A percentile compares a stretch with the other conserved stretches of the same genome.
Conservation (phyloP, 2,113 vertebrate species). For the Drymodes brunneopygia region DNA sequence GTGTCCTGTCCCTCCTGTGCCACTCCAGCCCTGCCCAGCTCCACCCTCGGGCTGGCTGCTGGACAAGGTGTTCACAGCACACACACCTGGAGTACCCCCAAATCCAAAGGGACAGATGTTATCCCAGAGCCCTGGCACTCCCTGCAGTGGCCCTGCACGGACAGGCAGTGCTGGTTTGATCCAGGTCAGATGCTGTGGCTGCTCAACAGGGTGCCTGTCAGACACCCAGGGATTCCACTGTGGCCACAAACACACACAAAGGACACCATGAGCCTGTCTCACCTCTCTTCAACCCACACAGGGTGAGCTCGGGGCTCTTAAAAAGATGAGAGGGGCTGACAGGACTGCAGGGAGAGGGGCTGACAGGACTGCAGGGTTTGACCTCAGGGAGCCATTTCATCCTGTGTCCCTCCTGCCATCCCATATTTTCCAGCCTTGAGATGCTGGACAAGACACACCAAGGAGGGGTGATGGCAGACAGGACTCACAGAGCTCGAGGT, state of each 20-base stretch:
- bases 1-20: neutral
- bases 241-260: neutral
- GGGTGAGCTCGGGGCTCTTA: neutral
- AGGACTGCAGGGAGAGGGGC: neutral
- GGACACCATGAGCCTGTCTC: neutral
- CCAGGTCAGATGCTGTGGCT: neutral
- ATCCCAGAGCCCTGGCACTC: neutral
- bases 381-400: neutral
- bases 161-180: neutral
- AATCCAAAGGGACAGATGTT: neutral
- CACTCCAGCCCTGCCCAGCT: neutral
- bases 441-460: neutral
- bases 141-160: neutral
- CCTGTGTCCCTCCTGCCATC: neutral
- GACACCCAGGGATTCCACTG: neutral
- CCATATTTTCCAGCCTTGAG: rapidly evolving
- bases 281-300: neutral
- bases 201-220: neutral
- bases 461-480: neutral
- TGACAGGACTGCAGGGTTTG: neutral
- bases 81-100: neutral
- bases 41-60: neutral
- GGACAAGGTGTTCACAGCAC: neutral
- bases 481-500: neutral
- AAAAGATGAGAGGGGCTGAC: neutral